Base-by-base conservation (phyloP, 1,140 invertebrate species). In the Choristoneura fumiferana region DNA sequence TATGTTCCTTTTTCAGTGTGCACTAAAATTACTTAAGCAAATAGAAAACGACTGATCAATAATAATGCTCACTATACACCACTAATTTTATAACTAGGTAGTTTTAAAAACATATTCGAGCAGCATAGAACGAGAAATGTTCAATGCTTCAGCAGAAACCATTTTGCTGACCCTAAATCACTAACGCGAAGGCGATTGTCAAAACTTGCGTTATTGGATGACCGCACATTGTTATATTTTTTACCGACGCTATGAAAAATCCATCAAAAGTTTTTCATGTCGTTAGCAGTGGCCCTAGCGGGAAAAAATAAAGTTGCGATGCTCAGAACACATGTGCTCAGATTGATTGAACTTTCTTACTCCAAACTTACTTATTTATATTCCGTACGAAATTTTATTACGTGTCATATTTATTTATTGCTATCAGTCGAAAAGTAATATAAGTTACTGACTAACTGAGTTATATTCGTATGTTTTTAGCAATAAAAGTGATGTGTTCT, bases 251-350 rank as follows among this genome's bases (percentile, higher is more conserved):
- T 65, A 75, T 76, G 73, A 75, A 79, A 79, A 75, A 76, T 71
- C 73, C 76, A 79, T 79, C 71, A 67, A 68, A 78, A 73, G 58
- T 78, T 81, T 81, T 79, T 81, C 69, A 75, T 65, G 59, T 81
- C 73, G 79, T 79, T 79, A 79, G 75, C 63, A 66, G 63, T 64
- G 60, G 53, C 55, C 60, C 56, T 63, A 68, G 56, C 38, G 56
- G 63, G 15, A 68, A 71, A 73, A 73, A 67, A 63, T 59, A 53
- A 54, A 53, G 54, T 58, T 36, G 10, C 34, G 55, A 40, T 36
- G 34, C 58, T 45, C 36, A 18, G 37, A 35, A 54, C 61, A 71
- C 52, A 69, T 72, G 57, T 63, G 60, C 45, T 52, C 38, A 37
- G 54, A 63, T 68, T 36, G 57, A 60, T 54, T 52, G 49, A 60